Evolutionary conservation across 1,140 invertebrate genomes (phyloP).

Genomic region (Elysia chlorotica): DNA sequence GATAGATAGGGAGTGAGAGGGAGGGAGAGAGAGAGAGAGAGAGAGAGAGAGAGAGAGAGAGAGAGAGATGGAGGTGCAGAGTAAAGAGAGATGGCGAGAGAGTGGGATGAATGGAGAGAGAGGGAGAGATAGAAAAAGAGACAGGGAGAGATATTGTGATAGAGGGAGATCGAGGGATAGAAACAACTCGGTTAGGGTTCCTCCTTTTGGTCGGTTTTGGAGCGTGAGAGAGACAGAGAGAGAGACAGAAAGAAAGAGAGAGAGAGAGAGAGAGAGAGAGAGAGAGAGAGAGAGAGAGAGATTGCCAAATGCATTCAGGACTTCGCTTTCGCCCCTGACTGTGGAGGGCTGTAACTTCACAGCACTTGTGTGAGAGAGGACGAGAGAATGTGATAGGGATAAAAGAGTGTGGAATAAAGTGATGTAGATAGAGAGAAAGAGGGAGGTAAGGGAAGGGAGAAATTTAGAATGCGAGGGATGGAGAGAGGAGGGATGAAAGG

Average conservation of each 20-base stretch:
- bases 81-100: neutral
- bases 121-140: neutral
- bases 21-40: too few species aligned
- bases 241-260: too few species aligned
- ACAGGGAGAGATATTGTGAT: too few species aligned
- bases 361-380: neutral
- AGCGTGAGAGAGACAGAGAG: constrained; percentile 63
- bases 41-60: neutral
- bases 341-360: constrained; percentile 46
- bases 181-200: constrained; percentile 71
- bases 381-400: too few species aligned
- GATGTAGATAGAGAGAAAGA: neutral
- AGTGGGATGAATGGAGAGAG: neutral
- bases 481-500: neutral
- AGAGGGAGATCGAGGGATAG: constrained; percentile 80
- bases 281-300: too few species aligned
- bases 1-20: too few species aligned
- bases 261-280: too few species aligned
- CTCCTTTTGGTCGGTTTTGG: constrained; percentile 84
- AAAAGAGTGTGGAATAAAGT: too few species aligned
- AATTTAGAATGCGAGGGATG: neutral
- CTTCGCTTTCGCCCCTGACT: constrained; percentile 68
- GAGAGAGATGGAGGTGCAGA: neutral
- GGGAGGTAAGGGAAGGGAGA: neutral
- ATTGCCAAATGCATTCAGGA: constrained; percentile 76